A percentile compares a stretch with the other conserved stretches of the same genome.
Conservation (phyloP, 2,888 invertebrate species). For the Melanophora roralis region DNA sequence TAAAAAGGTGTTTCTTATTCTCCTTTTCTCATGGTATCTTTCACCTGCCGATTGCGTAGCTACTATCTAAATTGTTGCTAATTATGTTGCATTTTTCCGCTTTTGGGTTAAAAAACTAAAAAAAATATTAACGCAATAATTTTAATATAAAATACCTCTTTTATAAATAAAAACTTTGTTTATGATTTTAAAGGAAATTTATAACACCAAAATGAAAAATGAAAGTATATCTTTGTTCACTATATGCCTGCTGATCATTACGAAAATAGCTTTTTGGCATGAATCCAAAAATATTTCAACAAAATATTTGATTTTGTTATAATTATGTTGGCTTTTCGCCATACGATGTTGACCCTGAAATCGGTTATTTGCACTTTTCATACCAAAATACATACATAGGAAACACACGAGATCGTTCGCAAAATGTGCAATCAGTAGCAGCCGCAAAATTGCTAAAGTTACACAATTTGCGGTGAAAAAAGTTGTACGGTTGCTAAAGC, state of each 20-base stretch:
- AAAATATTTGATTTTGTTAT: constrained; percentile 4
- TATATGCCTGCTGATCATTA: constrained; percentile 21
- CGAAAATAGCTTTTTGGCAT: constrained; percentile 54
- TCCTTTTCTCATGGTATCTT: too few species aligned
- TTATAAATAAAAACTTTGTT: too few species aligned
- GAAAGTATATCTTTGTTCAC: background rate
- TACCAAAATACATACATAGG: constrained; percentile 1
- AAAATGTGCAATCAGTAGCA: constrained; percentile 11
- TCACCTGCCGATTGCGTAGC: too few species aligned
- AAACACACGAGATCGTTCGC: background rate
- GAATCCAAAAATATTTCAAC: constrained; percentile 49
- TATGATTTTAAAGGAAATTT: background rate
- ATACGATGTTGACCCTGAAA: constrained; percentile 60
- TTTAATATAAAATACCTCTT: too few species aligned
- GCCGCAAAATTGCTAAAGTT: background rate
- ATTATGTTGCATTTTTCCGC: too few species aligned
- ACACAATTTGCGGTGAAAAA: constrained; percentile 39
- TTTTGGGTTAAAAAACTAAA: too few species aligned
- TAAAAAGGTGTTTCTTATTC: too few species aligned
- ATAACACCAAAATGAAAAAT: background rate
- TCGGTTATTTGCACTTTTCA: constrained; percentile 64
- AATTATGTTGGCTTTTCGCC: background rate
- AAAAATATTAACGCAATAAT: too few species aligned
- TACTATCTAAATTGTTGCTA: too few species aligned
- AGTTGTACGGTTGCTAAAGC: background rate